phyloP scores from a whole-genome alignment of 2,888 invertebrate genomes.

The Ecdyonurus torrentis region DNA sequence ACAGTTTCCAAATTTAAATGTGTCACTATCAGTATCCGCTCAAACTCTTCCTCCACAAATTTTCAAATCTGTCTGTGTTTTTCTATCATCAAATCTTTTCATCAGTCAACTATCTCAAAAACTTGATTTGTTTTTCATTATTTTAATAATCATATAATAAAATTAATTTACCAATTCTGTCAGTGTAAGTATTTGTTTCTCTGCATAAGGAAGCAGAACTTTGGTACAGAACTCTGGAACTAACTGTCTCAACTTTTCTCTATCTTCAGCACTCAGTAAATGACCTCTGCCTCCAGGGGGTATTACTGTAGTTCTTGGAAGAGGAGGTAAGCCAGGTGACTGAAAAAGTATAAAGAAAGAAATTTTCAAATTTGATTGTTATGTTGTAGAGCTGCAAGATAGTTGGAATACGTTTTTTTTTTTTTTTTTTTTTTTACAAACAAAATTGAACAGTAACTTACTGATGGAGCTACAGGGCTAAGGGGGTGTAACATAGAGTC shows the following conservation, averaged over 20 bases:
- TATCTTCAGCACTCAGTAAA: slow-evolving; percentile 62
- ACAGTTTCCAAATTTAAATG: too few species aligned
- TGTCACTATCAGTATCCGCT: too few species aligned
- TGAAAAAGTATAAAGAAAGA: neutral
- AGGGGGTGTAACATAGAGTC: slow-evolving; percentile 45
- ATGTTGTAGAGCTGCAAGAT: neutral
- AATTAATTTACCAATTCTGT: slow-evolving; percentile 55
- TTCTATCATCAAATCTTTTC: too few species aligned
- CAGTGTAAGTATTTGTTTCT: slow-evolving; percentile 65
- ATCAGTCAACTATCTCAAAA: too few species aligned
- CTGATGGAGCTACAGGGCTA: slow-evolving; percentile 37
- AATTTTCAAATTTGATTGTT: slow-evolving; percentile 7
- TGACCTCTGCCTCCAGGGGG: slow-evolving; percentile 30
- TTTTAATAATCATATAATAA: too few species aligned
- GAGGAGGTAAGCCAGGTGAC: neutral
- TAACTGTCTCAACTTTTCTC: slow-evolving; percentile 68
- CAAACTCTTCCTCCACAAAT: too few species aligned
- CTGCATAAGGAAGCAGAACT: slow-evolving; percentile 79
- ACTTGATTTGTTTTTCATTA: too few species aligned
- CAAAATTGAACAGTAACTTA: slow-evolving; percentile 15
- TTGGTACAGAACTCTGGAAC: slow-evolving; percentile 74
- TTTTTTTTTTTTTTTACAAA: slow-evolving; percentile 13
- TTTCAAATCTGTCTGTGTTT: too few species aligned
- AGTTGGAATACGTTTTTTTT: slow-evolving; percentile 8
- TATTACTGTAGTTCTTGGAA: neutral